Conservation (phyloP, 2,888 invertebrate genomes). For the Endomychus coccineus region DNA sequence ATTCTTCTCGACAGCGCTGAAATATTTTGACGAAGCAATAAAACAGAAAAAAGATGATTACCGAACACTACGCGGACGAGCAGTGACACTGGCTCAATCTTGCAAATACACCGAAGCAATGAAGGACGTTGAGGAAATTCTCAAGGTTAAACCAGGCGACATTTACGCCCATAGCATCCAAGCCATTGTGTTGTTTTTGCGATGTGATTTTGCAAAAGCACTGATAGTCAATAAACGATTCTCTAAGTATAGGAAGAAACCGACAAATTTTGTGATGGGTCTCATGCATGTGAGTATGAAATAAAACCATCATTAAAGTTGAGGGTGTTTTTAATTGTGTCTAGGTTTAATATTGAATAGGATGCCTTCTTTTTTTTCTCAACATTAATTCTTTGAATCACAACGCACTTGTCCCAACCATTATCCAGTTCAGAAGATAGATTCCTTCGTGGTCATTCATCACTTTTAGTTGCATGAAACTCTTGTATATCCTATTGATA, state of each 20-base stretch:
- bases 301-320: no score
- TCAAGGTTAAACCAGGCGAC: slow-evolving; percentile 33
- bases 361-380: no score
- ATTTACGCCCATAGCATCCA: slow-evolving; percentile 34
- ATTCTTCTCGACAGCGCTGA: no score
- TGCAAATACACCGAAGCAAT: slow-evolving; percentile 50
- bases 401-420: no score
- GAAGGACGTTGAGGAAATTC: slow-evolving; percentile 47
- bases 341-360: no score
- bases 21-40: slow-evolving; percentile 11
- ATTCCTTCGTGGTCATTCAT: no score
- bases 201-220: slow-evolving; percentile 40
- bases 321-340: no score
- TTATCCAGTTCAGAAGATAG: no score
- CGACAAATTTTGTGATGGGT: slow-evolving; percentile 40
- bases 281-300: slow-evolving; percentile 35
- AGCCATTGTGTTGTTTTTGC: slow-evolving; percentile 36
- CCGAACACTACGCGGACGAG: slow-evolving; percentile 49
- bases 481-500: no score
- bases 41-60: slow-evolving; percentile 42
- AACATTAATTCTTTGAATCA: no score
- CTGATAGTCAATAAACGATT: slow-evolving; percentile 32
- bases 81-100: slow-evolving; percentile 48
- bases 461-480: no score
- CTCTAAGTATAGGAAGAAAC: slow-evolving; percentile 35